Base-by-base conservation (phyloP, 1,140 invertebrate species). In the Cydia fagiglandana region DNA sequence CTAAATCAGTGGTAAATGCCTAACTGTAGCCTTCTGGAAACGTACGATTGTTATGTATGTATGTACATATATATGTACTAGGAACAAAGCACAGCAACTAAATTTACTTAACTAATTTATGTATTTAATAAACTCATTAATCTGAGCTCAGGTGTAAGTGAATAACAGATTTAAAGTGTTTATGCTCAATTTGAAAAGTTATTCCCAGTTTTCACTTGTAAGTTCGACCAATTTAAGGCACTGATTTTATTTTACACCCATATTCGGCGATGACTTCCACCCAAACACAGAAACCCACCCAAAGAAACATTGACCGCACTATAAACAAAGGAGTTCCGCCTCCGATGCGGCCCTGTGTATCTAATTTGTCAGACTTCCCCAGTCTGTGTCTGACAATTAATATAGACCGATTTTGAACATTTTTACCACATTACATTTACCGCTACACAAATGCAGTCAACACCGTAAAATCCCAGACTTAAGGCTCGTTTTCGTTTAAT, bases 351-450 rank as follows among this genome's bases (percentile, higher is more conserved):
- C 83, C 78, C 80, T 82, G 79, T 89, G 87, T 89, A 88, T 84
- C 83, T 85, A 89, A 89, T 89, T 89, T 88, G 85, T 89, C 86
- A 88, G 86, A 80, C 83, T 81, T 82, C 82, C 78, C 79, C 77
- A 79, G 79, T 77, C 77, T 78, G 78, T 79, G 81, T 84, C 78
- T 77, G 79, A 81, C 86, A 83, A 89, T 89, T 88, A 89, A 89
- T 89, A 81, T 83, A 82, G 80, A 75, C 82, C 81, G 84, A 88
- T 88, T 86, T 88, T 79, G 82, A 81, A 83, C 84, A 81, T 80
- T 73, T 76, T 64, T 17, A 68, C 77, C 74, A 83, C 73, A 41
- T 75, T 80, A 64, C 34, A 4, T 45, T 76, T 79, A 47, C 73
- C 28, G 12, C 24, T n/a, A 38, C 12, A n/a, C 74, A 41, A 17